phyloP scores from a whole-genome alignment of 2,797 vertebrate species.

The Alosa sapidissima region DNA sequence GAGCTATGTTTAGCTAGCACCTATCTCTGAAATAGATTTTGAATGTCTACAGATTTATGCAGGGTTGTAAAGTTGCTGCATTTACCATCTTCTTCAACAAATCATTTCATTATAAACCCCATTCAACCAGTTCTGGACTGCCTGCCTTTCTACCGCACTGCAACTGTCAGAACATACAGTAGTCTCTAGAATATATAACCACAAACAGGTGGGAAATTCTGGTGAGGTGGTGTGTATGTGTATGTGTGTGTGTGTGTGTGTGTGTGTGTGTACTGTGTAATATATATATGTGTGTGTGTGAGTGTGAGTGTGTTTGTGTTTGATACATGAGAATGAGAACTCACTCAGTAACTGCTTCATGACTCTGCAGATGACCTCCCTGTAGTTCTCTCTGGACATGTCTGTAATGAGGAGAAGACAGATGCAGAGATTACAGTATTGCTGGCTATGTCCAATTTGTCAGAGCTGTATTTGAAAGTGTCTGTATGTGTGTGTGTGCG shows the following conservation, averaged over 20 bases:
- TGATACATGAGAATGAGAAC: slow-evolving; percentile 57
- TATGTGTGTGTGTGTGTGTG: background rate
- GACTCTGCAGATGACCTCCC: slow-evolving; percentile 85
- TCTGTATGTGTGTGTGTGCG: background rate
- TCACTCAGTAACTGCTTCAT: slow-evolving; percentile 91
- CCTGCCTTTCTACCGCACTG: too few relatives aligned
- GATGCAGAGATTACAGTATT: slow-evolving; percentile 15
- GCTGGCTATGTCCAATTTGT: too few relatives aligned
- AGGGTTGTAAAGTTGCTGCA: background rate
- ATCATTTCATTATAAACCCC: background rate
- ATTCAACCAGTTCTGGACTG: background rate
- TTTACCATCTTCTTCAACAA: background rate
- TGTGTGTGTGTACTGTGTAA: background rate
- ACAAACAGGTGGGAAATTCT: background rate
- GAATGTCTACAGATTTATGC: background rate
- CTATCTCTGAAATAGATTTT: background rate
- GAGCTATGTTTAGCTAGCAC: slow-evolving; percentile 6
- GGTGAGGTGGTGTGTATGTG: background rate
- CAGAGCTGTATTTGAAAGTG: background rate
- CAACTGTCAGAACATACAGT: too few relatives aligned
- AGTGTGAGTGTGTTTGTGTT: background rate
- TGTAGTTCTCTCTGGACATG: slow-evolving; percentile 87
- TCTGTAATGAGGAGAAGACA: slow-evolving; percentile 70
- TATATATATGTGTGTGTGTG: background rate
- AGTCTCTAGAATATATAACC: background rate